Evolutionary conservation across 2,888 invertebrate genomes (phyloP), one percentile per base, ranked within the genome.

Genomic region (Teleogryllus oceanicus): DNA sequence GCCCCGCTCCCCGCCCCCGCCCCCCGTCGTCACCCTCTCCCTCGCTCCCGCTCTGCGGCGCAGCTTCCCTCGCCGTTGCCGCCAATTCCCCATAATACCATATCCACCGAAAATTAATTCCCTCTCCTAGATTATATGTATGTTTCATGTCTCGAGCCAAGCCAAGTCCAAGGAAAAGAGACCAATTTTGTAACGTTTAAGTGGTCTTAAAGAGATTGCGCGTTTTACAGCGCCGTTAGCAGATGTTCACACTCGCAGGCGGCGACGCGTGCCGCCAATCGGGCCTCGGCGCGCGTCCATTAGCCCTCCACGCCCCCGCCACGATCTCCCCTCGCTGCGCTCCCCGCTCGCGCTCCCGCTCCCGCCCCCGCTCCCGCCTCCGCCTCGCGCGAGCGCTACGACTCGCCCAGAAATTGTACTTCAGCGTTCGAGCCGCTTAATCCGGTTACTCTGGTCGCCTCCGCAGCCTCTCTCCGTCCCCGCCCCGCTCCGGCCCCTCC

Each of bases 181-280:
- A 75, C 79, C 81, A 62, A 81, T 82, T 82, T 81, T 82, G 81
- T 80, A 81, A 81, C 81, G 81, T 82, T 82, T 83, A 82, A 83
- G 83, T 82, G 83, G 81, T 82, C 82, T 83, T 82, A 80, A 82
- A 82, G 82, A 83, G 83, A 83, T 83, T 82, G 82, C 78, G 81
- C 81, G 81, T 83, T 83, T 83, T 82, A 83, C 80, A 76, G 81
- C 80, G 80, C 78, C 80, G 82, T 82, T 81, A 83, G 79, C 82
- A 83, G 81, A 83, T 83, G 83, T 83, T 81, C 82, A 78, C 80
- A 81, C 78, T 81, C 79, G 79, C 51, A 78, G 21, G 76, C 62
- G 77, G 79, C 75, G 51, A 20, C 49, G 76, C 76, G 50, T 50
- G 49, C 75, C 24, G 62, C 50, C 62, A 62, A 62, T 62, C 62